Percentiles rank a stretch among this genome's conserved stretches.
Evolutionary conservation across 2,888 invertebrate species (phyloP).

Genomic region (Epinotia demarniana): DNA sequence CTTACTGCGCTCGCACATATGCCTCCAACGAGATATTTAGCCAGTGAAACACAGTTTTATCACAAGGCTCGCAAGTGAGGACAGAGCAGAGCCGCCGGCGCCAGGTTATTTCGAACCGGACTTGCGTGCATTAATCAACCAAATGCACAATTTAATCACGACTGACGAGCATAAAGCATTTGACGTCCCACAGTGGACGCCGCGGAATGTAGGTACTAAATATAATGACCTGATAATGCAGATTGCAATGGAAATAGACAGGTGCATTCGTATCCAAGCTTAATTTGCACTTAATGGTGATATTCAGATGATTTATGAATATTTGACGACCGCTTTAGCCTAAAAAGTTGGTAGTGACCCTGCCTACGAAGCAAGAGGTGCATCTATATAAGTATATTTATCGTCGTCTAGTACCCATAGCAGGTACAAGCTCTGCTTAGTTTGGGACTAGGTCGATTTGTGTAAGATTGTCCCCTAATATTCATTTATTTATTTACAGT

Average conservation of each 20-base stretch:
- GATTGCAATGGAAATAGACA: constrained; percentile 29
- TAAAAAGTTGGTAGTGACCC: too few species aligned
- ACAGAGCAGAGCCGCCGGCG: constrained; percentile 16
- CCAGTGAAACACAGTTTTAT: not conserved
- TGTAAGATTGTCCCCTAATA: too few species aligned
- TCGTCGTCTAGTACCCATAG: too few species aligned
- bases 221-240: constrained; percentile 37
- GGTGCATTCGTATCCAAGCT: constrained; percentile 9
- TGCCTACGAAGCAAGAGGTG: too few species aligned
- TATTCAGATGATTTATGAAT: not conserved
- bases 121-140: constrained; percentile 47
- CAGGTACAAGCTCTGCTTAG: too few species aligned
- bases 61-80: not conserved
- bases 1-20: too few species aligned
- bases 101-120: constrained; percentile 46
- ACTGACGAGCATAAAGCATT: constrained; percentile 49
- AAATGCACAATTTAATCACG: constrained; percentile 50
- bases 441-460: too few species aligned
- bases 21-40: too few species aligned
- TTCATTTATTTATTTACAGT: too few species aligned
- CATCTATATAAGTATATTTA: too few species aligned
- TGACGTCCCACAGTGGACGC: constrained; percentile 42
- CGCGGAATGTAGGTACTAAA: constrained; percentile 34
- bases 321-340: too few species aligned
- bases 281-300: not conserved